Evolutionary conservation across 2,113 vertebrate genomes (phyloP).

Genomic region (Aramus guarauna): DNA sequence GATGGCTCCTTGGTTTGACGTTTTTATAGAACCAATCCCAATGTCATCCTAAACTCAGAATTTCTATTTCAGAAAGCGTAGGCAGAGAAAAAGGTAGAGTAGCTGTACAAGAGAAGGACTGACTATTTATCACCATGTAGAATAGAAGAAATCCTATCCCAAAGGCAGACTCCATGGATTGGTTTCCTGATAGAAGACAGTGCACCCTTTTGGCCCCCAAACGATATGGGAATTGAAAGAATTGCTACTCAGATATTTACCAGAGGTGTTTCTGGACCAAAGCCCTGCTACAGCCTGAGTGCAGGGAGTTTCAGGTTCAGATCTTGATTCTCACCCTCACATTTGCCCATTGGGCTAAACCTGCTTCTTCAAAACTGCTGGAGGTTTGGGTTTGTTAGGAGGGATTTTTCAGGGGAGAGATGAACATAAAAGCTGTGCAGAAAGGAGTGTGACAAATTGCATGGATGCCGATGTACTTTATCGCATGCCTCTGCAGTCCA

Average conservation of each 20-base stretch:
- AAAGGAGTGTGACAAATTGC: neutral
- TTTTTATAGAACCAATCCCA: neutral
- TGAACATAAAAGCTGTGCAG: neutral
- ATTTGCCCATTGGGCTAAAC: neutral
- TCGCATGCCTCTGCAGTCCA: neutral
- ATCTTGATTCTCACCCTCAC: neutral
- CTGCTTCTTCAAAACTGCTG: neutral
- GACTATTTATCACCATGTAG: neutral
- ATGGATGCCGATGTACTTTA: neutral
- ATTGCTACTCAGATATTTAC: neutral
- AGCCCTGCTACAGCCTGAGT: neutral
- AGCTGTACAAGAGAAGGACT: neutral
- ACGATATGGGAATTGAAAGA: neutral
- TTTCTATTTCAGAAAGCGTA: neutral
- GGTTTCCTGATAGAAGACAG: neutral
- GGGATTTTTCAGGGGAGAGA: neutral
- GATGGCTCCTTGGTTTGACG: neutral
- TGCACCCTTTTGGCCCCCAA: neutral
- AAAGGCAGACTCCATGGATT: neutral
- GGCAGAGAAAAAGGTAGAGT: neutral
- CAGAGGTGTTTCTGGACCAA: neutral
- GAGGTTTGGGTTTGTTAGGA: neutral
- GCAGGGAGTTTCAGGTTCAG: neutral
- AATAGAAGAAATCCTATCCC: neutral
- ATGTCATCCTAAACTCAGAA: neutral